Conservation (phyloP, 1,140 invertebrate genomes). For the Macrostomum lignano region DNA sequence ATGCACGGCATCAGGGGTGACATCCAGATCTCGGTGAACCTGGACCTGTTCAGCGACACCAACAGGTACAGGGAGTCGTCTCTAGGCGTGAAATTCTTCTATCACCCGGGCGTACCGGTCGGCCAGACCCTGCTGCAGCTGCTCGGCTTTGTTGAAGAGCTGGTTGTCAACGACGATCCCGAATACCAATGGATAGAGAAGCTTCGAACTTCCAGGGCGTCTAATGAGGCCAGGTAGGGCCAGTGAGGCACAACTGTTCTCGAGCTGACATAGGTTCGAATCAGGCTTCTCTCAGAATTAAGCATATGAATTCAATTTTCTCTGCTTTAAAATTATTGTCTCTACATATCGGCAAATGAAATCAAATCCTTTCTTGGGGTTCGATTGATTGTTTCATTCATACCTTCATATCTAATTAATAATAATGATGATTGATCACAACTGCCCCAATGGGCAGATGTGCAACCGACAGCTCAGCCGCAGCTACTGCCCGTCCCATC, state of each 20-base stretch:
- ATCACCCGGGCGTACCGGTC: conserved; percentile 46
- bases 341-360: too few relatives aligned
- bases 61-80: too few relatives aligned
- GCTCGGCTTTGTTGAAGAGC: conserved; percentile 78
- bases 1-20: conserved; percentile 93
- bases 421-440: too few relatives aligned
- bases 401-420: too few relatives aligned
- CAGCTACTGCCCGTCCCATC: too few relatives aligned
- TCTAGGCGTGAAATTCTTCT: conserved; percentile 88
- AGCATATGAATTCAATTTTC: conserved; percentile 27
- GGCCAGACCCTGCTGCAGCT: conserved; percentile 56
- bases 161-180: conserved; percentile 85
- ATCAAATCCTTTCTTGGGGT: too few relatives aligned
- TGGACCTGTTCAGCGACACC: conserved; percentile 75
- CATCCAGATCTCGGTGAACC: conserved; percentile 71
- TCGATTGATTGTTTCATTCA: too few relatives aligned
- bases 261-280: too few relatives aligned
- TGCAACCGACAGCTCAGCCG: too few relatives aligned
- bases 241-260: too few relatives aligned
- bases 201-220: conserved; percentile 70
- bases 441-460: too few relatives aligned
- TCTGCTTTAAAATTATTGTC: background rate
- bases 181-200: conserved; percentile 98
- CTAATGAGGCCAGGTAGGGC: conserved; percentile 80
- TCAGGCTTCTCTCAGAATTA: conserved; percentile 70